These are phyloP conservation scores for Laticauda colubrina DNA, from an alignment of 2,113 vertebrate genomes.

Conservation along the genomic window DNA sequence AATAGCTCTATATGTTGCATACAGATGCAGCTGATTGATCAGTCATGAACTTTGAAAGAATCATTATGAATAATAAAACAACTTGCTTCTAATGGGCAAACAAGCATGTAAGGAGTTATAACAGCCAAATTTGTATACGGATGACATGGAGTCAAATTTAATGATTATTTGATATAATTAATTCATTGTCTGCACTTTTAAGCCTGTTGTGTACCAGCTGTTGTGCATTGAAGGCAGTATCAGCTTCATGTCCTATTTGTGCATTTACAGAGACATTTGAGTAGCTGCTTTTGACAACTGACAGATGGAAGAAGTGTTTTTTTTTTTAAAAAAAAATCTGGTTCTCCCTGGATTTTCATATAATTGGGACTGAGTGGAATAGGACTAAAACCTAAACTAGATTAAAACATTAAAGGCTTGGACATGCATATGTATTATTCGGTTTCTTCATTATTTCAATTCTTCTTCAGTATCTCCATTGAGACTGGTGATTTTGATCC, in stretches of 20 bases:
- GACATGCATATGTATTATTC: not conserved
- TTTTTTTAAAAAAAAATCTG: not conserved
- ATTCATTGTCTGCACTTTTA: not conserved
- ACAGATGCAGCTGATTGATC: not conserved
- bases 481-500: not conserved
- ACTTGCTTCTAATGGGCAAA: not conserved
- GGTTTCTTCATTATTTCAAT: not conserved
- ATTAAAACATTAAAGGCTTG: not conserved
- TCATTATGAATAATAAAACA: not conserved
- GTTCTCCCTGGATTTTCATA: not conserved
- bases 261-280: not conserved
- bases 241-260: not conserved
- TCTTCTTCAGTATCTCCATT: not conserved
- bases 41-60: not conserved
- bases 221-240: not conserved
- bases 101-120: not conserved
- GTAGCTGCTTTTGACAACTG: not conserved
- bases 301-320: not conserved
- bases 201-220: not conserved
- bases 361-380: not conserved
- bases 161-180: not conserved
- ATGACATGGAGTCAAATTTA: not conserved
- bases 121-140: not conserved
- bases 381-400: not conserved
- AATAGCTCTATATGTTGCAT: not conserved